Base-by-base conservation (phyloP, 2,888 invertebrate species). In the Beris chalybata region DNA sequence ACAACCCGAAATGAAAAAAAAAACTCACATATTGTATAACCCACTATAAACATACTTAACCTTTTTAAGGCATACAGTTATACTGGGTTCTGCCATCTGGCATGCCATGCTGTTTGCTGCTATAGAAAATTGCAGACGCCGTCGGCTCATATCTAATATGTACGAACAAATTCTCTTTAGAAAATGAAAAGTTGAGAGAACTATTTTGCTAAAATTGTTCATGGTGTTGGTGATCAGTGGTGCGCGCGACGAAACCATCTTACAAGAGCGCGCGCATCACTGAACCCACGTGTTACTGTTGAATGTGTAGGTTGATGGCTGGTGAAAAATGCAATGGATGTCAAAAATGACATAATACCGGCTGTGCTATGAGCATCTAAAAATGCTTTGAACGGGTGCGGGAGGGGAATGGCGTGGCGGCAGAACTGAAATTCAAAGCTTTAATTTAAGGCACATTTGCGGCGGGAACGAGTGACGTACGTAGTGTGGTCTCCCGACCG, bases 221-320 rank as follows among this genome's bases (percentile, higher is more conserved):
- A 6, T 22, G 38, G 48, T 52, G 11, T 29, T 44, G 52, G 31
- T 64, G 64, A 54, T 53, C 54, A 13, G 30, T 12, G 29, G 38
- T 43, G 44, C 12, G 29, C 44, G 63, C 44, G 63, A 38, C 22
- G 38, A 43, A 22, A n/a, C 13, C 15, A 12, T 38, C 22, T 22
- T 22, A n/a, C 22, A n/a, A 4, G 53, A 12, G 13, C 45, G 31
- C 55, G 55, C 69, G 69, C 69, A 66, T 67, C 69, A 64, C 45
- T 66, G 66, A 64, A 54, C 59, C 69, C 69, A 69, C 69, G 69
- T 69, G 69, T 66, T 69, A 9, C 32, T 57, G 52, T 15, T 29
- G 50, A 50, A 56, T 48, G 59, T 45, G 31, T 48, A 48, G 50
- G 47, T 48, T 61, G 15, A n/a, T 48, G 52, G 50, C 38, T 61